phyloP scores from a whole-genome alignment of 2,113 vertebrate species.

The Alligator mississippiensis region DNA sequence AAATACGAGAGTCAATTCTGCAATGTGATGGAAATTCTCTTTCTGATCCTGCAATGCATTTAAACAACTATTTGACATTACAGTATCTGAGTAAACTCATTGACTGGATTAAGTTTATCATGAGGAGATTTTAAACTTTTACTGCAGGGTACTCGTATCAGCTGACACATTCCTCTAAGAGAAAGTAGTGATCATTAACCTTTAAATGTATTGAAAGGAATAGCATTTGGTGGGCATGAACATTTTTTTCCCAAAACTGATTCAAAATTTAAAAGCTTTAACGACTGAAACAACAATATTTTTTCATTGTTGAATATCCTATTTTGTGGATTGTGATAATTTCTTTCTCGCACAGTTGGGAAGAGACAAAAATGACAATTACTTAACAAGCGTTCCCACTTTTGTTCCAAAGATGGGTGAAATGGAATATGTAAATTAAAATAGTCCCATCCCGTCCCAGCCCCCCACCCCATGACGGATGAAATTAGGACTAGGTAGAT shows the following conservation, averaged over 20 bases:
- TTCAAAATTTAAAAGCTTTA: too few relatives aligned
- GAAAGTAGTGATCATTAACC: not conserved
- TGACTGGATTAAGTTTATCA: not conserved
- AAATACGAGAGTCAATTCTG: not conserved
- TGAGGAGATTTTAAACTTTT: not conserved
- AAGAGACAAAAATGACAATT: not conserved
- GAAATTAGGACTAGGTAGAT: constrained; percentile 6
- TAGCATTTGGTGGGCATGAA: too few relatives aligned
- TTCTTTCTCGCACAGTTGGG: not conserved
- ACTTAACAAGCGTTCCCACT: not conserved
- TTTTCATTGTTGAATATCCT: not conserved
- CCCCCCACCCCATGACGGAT: not conserved
- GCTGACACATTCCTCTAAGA: not conserved
- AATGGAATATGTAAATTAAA: not conserved
- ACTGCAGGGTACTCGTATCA: not conserved
- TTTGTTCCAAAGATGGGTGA: not conserved
- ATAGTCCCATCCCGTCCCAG: not conserved
- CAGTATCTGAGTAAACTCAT: not conserved
- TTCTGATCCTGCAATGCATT: not conserved
- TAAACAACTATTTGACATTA: not conserved
- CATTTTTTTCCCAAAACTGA: too few relatives aligned
- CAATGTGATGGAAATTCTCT: not conserved
- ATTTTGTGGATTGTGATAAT: not conserved
- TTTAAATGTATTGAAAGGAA: not conserved
- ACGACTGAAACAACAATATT: not conserved